These are phyloP conservation scores for Tetrax tetrax DNA, from an alignment of 2,113 vertebrate genomes.

Conservation along the genomic window DNA sequence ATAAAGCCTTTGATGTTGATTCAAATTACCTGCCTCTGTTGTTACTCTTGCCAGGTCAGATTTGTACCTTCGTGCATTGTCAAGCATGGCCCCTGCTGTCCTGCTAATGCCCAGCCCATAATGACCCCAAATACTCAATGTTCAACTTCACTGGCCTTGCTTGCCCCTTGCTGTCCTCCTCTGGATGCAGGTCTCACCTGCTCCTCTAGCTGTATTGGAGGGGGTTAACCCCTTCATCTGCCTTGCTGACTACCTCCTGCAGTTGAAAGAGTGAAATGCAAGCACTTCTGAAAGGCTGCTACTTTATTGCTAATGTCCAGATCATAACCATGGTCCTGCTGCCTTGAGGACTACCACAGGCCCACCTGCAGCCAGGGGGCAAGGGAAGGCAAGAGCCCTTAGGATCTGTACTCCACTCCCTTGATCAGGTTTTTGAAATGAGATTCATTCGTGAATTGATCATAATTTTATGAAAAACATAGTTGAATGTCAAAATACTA, in stretches of 20 bases:
- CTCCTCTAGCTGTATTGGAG: neutral
- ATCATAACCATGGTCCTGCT: neutral
- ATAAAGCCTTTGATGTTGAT: neutral
- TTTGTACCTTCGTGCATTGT: neutral
- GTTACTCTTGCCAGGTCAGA: neutral
- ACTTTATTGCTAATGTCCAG: neutral
- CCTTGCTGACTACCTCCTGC: neutral
- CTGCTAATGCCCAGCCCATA: neutral
- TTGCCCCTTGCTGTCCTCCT: fast-evolving
- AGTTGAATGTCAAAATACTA: neutral
- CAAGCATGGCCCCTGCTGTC: neutral
- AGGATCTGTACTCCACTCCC: neutral
- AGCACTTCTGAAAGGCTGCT: neutral
- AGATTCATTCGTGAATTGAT: neutral
- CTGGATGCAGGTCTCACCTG: neutral
- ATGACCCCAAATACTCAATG: neutral
- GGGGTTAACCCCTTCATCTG: neutral
- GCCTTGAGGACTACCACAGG: neutral
- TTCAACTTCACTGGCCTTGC: fast-evolving
- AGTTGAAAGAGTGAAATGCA: neutral
- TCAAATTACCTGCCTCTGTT: neutral
- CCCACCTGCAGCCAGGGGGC: neutral
- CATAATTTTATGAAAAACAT: neutral
- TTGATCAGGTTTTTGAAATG: neutral
- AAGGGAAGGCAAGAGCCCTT: neutral